Conservation (phyloP, 2,797 vertebrate genomes). For the Heliangelus exortis region DNA sequence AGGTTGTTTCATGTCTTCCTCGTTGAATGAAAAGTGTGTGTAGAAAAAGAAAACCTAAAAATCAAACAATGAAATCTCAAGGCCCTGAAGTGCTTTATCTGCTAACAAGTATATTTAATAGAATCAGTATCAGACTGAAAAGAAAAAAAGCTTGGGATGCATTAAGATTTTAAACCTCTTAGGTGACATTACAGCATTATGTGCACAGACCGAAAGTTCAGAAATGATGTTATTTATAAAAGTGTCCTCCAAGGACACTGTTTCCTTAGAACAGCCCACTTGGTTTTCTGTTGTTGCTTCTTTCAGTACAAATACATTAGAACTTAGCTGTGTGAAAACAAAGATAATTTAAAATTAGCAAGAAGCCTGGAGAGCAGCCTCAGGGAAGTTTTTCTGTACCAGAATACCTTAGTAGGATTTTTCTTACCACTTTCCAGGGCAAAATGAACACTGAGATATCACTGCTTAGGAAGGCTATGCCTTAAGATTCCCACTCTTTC, state of each 20-base stretch:
- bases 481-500: neutral
- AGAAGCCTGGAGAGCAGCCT: neutral
- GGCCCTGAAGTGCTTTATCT: neutral
- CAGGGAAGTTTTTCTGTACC: neutral
- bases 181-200: neutral
- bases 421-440: neutral
- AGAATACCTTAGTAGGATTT: neutral
- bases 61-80: slow-evolving; percentile 34
- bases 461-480: neutral
- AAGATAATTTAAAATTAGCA: neutral
- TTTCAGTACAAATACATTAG: neutral
- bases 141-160: neutral
- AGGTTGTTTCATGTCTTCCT: slow-evolving; percentile 95
- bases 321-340: neutral
- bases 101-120: neutral
- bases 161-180: neutral
- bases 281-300: neutral
- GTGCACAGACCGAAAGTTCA: neutral
- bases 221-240: neutral
- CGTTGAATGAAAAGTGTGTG: slow-evolving; percentile 97
- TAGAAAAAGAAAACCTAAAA: slow-evolving; percentile 94
- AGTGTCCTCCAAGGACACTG: neutral
- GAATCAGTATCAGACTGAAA: neutral
- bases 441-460: neutral
- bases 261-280: neutral